phyloP scores from a whole-genome alignment of 2,797 vertebrate genomes.

The Denticeps clupeoides region DNA sequence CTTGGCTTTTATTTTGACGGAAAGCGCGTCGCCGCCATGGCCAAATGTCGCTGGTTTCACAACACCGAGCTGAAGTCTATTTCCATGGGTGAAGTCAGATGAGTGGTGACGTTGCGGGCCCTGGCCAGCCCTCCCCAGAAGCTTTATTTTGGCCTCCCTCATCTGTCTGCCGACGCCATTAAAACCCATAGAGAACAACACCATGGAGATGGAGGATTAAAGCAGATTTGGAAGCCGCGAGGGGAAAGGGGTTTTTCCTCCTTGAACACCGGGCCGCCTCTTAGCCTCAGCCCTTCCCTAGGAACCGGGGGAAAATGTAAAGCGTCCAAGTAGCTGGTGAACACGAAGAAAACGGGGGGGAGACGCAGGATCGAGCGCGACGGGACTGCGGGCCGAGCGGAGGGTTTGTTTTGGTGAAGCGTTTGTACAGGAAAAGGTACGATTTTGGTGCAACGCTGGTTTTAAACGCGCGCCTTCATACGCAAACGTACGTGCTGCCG shows the following conservation, averaged over 20 bases:
- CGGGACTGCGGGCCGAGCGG: slow-evolving; percentile 8
- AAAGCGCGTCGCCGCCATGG: too few relatives aligned
- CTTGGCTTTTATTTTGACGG: too few relatives aligned
- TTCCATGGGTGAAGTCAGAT: slow-evolving; percentile 34
- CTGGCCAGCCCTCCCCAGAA: slow-evolving; percentile 25
- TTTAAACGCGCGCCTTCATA: too few relatives aligned
- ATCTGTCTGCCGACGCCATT: slow-evolving; percentile 66
- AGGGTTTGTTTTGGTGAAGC: slow-evolving; percentile 53
- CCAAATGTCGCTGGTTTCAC: neutral
- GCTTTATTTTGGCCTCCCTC: slow-evolving; percentile 68
- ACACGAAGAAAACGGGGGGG: slow-evolving; percentile 2
- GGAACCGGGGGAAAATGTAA: neutral
- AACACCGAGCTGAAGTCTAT: slow-evolving; percentile 27
- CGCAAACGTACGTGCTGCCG: too few relatives aligned
- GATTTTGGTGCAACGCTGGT: too few relatives aligned
- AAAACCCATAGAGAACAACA: slow-evolving; percentile 42
- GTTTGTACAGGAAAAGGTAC: slow-evolving; percentile 40
- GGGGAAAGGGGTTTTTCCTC: slow-evolving; percentile 16
- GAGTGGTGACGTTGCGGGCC: slow-evolving; percentile 48
- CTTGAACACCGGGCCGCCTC: slow-evolving; percentile 7
- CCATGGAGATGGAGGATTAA: slow-evolving; percentile 42
- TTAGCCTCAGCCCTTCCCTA: neutral
- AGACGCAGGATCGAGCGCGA: neutral
- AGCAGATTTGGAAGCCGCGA: slow-evolving; percentile 30
- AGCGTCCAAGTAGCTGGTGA: neutral